Evolutionary conservation across 2,113 vertebrate species (phyloP).

Genomic region (Tautogolabrus adspersus): DNA sequence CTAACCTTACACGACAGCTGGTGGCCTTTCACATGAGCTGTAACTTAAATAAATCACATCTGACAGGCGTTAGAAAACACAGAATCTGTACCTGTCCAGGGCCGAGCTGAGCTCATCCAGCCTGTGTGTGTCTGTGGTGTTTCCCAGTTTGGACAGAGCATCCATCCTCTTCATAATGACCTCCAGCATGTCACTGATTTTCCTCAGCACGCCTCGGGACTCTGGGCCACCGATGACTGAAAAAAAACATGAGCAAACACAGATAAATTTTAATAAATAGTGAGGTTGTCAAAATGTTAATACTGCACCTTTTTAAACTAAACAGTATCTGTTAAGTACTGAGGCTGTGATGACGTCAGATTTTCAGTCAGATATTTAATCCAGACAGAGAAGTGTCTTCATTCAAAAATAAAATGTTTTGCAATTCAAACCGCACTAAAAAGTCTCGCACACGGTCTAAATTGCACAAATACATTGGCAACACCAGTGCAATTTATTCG

Average conservation of each 20-base stretch:
- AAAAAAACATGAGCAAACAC: not conserved
- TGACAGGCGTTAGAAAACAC: not conserved
- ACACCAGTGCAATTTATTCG: no score
- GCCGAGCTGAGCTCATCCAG: constrained; percentile 85
- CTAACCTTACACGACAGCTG: not conserved
- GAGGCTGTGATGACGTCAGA: no score
- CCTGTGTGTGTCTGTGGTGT: constrained; percentile 87
- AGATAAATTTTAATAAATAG: constrained; percentile 5
- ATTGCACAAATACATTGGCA: no score
- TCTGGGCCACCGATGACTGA: constrained; percentile 89
- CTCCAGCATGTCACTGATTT: constrained; percentile 97
- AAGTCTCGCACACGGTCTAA: no score
- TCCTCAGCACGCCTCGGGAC: constrained; percentile 91
- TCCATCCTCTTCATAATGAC: constrained; percentile 94
- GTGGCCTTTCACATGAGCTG: not conserved
- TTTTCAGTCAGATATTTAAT: no score
- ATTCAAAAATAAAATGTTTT: no score
- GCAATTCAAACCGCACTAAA: no score
- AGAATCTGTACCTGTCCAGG: constrained; percentile 87
- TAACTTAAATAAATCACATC: not conserved
- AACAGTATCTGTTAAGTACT: no score
- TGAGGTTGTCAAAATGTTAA: no score
- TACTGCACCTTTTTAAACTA: no score
- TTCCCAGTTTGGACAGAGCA: constrained; percentile 89
- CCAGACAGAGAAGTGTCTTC: no score